These are phyloP conservation scores for Carposina sasakii DNA, from an alignment of 1,140 invertebrate species.

Conservation along the genomic window DNA sequence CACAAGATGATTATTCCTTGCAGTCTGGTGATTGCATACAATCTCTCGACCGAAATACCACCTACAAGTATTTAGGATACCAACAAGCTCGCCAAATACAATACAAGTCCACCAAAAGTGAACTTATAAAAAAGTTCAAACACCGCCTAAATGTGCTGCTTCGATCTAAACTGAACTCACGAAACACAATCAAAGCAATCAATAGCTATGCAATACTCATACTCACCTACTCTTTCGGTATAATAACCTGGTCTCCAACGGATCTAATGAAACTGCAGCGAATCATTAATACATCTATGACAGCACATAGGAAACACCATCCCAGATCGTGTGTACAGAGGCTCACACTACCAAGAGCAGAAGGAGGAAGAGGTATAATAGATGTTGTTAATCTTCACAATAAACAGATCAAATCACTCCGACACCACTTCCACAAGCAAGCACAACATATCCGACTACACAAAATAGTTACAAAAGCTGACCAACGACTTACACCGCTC, in stretches of 20 bases:
- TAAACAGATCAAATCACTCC: neutral
- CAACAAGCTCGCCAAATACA: conserved; percentile 6
- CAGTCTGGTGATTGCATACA: neutral
- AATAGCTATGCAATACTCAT: neutral
- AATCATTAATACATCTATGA: neutral
- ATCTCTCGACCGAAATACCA: neutral
- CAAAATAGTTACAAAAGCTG: neutral
- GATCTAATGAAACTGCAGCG: neutral
- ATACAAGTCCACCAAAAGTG: conserved; percentile 6
- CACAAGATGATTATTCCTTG: neutral
- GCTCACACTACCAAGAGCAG: neutral
- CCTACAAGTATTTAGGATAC: conserved; percentile 10
- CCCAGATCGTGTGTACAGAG: neutral
- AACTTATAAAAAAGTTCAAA: conserved; percentile 10
- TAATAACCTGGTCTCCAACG: neutral
- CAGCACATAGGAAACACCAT: neutral
- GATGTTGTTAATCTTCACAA: neutral
- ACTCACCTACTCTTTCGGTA: conserved; percentile 1
- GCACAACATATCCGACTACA: neutral
- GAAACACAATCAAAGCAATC: conserved; percentile 5
- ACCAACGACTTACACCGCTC: neutral
- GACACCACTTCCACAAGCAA: neutral
- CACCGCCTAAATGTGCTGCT: conserved; percentile 7
- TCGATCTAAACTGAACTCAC: neutral
- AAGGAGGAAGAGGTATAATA: neutral